These are phyloP conservation scores for Sceliomorpha sp. DNA, from an alignment of 2,888 invertebrate genomes.

Conservation along the genomic window DNA sequence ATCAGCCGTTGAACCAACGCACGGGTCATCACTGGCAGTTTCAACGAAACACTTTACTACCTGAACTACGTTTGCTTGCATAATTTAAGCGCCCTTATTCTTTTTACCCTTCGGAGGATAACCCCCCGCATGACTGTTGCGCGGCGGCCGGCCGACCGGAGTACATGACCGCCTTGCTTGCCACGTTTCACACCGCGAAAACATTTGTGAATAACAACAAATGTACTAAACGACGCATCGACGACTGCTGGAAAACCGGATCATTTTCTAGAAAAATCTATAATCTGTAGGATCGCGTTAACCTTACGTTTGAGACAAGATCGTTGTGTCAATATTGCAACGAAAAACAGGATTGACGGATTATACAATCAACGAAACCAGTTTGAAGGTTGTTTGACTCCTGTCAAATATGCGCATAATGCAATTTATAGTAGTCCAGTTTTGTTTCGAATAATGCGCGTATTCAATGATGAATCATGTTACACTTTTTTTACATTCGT, in stretches of 20 bases:
- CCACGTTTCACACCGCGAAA: conserved; percentile 63
- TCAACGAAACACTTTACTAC: conserved; percentile 66
- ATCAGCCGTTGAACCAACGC: conserved; percentile 27
- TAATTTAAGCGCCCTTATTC: conserved; percentile 69
- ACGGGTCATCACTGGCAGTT: conserved; percentile 40
- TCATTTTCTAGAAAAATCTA: too few relatives aligned
- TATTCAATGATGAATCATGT: conserved; percentile 24
- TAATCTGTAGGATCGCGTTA: too few relatives aligned
- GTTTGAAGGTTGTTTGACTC: neutral
- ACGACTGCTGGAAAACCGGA: too few relatives aligned
- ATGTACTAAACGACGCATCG: conserved; percentile 13
- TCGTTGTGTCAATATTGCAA: neutral
- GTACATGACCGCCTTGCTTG: conserved; percentile 59
- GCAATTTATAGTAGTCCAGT: conserved; percentile 15
- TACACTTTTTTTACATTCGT: conserved; percentile 27
- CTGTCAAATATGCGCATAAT: conserved; percentile 27
- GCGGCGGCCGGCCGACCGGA: conserved; percentile 32
- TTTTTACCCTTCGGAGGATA: conserved; percentile 47
- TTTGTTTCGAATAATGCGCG: conserved; percentile 25
- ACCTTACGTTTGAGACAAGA: too few relatives aligned
- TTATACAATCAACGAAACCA: too few relatives aligned
- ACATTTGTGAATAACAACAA: conserved; percentile 67
- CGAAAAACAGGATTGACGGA: neutral
- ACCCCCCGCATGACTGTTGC: too few relatives aligned
- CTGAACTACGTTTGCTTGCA: conserved; percentile 73